Evolutionary conservation across 2,888 invertebrate genomes (phyloP), one percentile per base, ranked within the genome.

Genomic region (Calliopum simillimum): DNA sequence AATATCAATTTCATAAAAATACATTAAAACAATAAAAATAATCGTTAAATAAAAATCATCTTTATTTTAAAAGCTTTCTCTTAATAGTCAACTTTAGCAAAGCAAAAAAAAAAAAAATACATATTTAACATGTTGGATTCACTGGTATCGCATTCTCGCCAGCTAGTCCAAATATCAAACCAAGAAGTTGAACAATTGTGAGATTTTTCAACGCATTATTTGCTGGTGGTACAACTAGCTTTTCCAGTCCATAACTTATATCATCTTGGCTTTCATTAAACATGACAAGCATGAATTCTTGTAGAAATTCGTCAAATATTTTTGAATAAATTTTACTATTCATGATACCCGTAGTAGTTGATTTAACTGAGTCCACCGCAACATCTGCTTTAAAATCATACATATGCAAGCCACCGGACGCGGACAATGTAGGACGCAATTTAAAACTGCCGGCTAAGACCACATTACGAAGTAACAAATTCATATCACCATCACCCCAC

Each of bases 361-460:
- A 83, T 4, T 68, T 67, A 1, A 77, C 77, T 8, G 73, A 69
- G 11, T 74, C 81, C 56, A 84, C 58, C 8, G 78, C 71, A 69
- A 80, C 75, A 14, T 76, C 71, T 2, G 78, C 75, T 4, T 79
- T 78, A 76, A 82, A 83, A 43, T 68, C 74, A n/a, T 56, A 72
- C 12, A 81, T 70, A 21, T 78, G 59, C 0, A 80, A 56, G 0
- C 79, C 79, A 21, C 77, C 73, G 1, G 69, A 58, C 4, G 73
- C 23, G 1, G 72, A 13, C 2, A 59, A n/a, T 1, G 75, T 74
- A 1, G 83, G 83, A 3, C 81, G 77, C 12, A 83, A 6, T 4
- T 78, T 65, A 33, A 83, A 81, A 49, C 78, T 82, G 8, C 83
- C 83, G 65, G 76, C 65, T 14, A 77, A 76, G 8, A 79, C 78